Evolutionary conservation across 2,113 vertebrate genomes (phyloP).

Genomic region (Oryzias javanicus): DNA sequence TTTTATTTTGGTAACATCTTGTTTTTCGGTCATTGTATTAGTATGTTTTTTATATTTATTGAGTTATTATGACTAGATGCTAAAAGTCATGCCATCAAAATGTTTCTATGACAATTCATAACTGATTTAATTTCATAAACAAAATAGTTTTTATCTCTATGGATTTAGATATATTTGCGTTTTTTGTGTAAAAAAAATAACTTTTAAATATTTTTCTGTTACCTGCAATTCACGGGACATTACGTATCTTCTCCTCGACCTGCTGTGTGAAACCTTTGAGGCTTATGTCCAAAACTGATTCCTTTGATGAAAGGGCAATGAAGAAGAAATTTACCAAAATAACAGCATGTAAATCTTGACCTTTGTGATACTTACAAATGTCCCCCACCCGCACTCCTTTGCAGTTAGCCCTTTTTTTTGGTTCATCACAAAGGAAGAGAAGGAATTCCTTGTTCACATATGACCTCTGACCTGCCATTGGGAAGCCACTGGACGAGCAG

Average conservation of each 20-base stretch:
- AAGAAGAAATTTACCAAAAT: constrained; percentile 58
- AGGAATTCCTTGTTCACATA: constrained; percentile 67
- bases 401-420: constrained; percentile 54
- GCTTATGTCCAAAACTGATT: constrained; percentile 19
- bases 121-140: no score
- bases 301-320: constrained; percentile 31
- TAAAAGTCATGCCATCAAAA: neutral
- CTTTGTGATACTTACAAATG: constrained; percentile 69
- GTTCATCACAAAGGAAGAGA: constrained; percentile 65
- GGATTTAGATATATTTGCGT: no score
- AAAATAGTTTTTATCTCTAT: no score
- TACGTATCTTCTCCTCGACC: constrained; percentile 6
- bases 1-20: neutral
- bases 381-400: constrained; percentile 66
- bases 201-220: neutral
- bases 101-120: no score
- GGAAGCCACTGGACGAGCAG: constrained; percentile 58
- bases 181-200: no score
- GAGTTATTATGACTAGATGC: neutral
- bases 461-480: constrained; percentile 68
- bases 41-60: no score
- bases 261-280: constrained; percentile 11
- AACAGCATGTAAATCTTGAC: constrained; percentile 64
- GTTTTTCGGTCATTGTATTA: neutral
- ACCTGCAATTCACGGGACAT: neutral